Evolutionary conservation across 2,797 vertebrate species (phyloP), one percentile per base, ranked within the genome.

Genomic region (Cyprinella venusta): DNA sequence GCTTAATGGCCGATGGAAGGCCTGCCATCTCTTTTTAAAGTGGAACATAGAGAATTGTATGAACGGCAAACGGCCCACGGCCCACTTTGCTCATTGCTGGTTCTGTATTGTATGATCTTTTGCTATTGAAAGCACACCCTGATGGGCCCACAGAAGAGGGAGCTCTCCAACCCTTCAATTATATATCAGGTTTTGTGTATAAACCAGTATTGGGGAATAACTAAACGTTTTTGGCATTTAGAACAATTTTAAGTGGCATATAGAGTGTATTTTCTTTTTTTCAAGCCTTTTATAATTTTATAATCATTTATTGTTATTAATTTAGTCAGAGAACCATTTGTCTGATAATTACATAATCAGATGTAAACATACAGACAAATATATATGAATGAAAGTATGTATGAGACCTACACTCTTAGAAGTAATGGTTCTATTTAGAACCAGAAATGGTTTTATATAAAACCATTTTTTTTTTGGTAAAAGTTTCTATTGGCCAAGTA

Each of bases 1-100:
- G 71, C 80, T 87, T 84, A 87, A 86, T 87, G 86, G 77, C 69
- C 10, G 1, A 19, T 76, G 75, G 81, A 86, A 61, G 59, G 61
- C 36, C 75, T 45, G 64, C 63, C n/a, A 40, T 68, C 84, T 82
- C 64, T 74, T 80, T 76, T 82, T 71, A 87, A 86, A 81, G 69
- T n/a, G 13, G 81, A 77, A 61, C 72, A 75, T 70, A 38, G 72
- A 84, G 79, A 80, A 77, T 9, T 16, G 52, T 80, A 79, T 82
- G 70, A 36, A 40, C 18, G 30, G 24, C 69, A 76, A 84, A 82
- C 69, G 50, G 70, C 72, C 61, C 68, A n/a, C 18, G 3, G 61
- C 42, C 76, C 8, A 74, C 79, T 75, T 82, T 59, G 69, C 26
- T 84, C 72, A 7, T 6, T 78, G 61, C 33, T 69, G 76, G 61